Evolutionary conservation across 2,888 invertebrate genomes (phyloP).

Genomic region (Lutraria lutraria): DNA sequence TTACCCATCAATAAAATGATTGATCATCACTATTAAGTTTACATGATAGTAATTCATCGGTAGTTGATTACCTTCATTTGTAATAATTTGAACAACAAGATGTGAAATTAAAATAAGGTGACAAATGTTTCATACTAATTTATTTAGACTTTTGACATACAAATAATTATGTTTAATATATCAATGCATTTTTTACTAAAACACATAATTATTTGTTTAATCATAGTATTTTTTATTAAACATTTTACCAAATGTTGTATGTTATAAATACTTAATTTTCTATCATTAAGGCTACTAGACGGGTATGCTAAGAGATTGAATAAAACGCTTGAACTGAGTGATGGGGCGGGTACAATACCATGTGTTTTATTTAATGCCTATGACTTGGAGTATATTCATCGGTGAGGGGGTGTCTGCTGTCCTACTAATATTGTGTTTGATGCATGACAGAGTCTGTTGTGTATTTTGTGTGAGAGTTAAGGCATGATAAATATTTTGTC

Average conservation of each 20-base stretch:
- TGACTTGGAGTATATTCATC: conserved; percentile 56
- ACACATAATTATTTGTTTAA: too few species aligned
- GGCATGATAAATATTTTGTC: neutral
- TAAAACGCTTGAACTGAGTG: conserved; percentile 55
- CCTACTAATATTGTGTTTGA: neutral
- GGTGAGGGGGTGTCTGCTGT: conserved; percentile 57
- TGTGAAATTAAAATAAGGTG: too few species aligned
- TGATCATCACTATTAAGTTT: too few species aligned
- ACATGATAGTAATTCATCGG: too few species aligned
- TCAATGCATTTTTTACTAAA: too few species aligned
- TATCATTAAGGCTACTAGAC: conserved; percentile 55
- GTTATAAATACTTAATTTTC: neutral
- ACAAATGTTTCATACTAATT: too few species aligned
- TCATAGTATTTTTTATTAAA: too few species aligned
- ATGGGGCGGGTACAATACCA: conserved; percentile 47
- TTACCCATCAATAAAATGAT: too few species aligned
- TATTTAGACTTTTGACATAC: too few species aligned
- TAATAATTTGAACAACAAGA: too few species aligned
- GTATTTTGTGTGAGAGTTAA: neutral
- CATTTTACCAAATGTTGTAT: neutral
- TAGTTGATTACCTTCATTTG: too few species aligned
- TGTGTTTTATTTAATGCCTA: conserved; percentile 52
- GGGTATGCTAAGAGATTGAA: conserved; percentile 62
- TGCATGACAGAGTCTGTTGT: conserved; percentile 2
- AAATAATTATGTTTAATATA: too few species aligned